Conservation (phyloP, 2,888 invertebrate species). For the Dascillus cervinus region DNA sequence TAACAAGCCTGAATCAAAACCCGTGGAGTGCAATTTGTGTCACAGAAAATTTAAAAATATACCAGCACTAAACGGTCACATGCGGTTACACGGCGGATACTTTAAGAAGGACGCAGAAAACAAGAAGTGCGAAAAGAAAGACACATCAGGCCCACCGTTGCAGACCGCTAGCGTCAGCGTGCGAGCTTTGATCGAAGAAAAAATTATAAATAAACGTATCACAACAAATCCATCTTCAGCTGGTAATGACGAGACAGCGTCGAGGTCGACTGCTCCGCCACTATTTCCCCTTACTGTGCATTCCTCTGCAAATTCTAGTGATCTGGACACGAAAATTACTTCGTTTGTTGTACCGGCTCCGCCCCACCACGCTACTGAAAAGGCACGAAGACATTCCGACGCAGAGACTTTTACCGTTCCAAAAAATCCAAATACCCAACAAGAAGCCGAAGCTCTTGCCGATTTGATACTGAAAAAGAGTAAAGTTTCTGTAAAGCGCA, state of each 20-base stretch:
- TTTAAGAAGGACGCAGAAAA: conserved; percentile 89
- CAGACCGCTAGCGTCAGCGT: conserved; percentile 91
- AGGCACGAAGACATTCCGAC: conserved; percentile 51
- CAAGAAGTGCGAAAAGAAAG: conserved; percentile 81
- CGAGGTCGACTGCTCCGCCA: conserved; percentile 38
- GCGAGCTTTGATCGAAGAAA: conserved; percentile 84
- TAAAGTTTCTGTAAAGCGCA: conserved; percentile 63
- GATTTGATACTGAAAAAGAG: conserved; percentile 68
- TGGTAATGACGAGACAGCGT: conserved; percentile 17
- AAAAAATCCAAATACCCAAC: conserved; percentile 46
- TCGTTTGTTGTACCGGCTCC: conserved; percentile 54
- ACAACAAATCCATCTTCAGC: conserved; percentile 43
- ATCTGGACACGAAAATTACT: conserved; percentile 39
- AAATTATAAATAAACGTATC: conserved; percentile 80
- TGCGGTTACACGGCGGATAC: conserved; percentile 96
- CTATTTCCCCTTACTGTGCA: conserved; percentile 41
- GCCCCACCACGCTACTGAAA: conserved; percentile 41
- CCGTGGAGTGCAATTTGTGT: conserved; percentile 92
- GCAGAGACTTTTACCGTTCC: conserved; percentile 47
- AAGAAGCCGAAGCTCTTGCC: conserved; percentile 71
- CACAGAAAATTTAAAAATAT: conserved; percentile 95
- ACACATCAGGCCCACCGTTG: conserved; percentile 71
- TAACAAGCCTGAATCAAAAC: conserved; percentile 61
- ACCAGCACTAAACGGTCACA: conserved; percentile 95
- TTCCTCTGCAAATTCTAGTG: conserved; percentile 37